Evolutionary conservation across 2,113 vertebrate genomes (phyloP).

Genomic region (Smithornis capensis): DNA sequence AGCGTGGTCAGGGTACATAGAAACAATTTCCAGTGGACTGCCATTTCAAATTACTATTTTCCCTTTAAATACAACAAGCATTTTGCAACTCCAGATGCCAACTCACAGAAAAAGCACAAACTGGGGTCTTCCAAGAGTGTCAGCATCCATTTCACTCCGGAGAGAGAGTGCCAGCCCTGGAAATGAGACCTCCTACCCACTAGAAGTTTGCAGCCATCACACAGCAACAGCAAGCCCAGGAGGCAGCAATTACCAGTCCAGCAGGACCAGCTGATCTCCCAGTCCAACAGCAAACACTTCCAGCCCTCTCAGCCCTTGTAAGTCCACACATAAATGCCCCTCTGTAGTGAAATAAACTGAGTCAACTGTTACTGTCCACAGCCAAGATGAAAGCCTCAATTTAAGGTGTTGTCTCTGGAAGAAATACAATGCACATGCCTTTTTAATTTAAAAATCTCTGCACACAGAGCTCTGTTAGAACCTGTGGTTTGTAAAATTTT

Average conservation of each 20-base stretch:
- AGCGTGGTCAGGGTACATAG: not conserved
- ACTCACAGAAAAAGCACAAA: not conserved
- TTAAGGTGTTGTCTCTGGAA: not conserved
- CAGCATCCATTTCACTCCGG: not conserved
- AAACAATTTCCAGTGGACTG: not conserved
- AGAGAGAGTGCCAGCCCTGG: not conserved
- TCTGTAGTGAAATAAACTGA: not conserved
- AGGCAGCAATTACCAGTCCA: not conserved
- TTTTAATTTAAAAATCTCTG: not conserved
- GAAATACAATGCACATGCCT: not conserved
- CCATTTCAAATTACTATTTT: not conserved
- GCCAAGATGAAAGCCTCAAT: not conserved
- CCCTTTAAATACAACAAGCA: not conserved
- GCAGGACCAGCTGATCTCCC: not conserved
- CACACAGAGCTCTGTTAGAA: not conserved
- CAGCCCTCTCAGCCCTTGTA: not conserved
- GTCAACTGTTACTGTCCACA: not conserved
- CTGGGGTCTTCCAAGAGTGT: not conserved
- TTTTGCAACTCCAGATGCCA: not conserved
- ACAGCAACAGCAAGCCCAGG: not conserved
- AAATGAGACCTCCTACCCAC: not conserved
- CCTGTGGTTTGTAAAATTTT: not conserved
- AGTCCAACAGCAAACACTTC: not conserved
- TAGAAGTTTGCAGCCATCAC: not conserved
- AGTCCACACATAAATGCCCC: not conserved